Evolutionary conservation across 2,888 invertebrate species (phyloP).

Genomic region (Sceliomorpha sp.): DNA sequence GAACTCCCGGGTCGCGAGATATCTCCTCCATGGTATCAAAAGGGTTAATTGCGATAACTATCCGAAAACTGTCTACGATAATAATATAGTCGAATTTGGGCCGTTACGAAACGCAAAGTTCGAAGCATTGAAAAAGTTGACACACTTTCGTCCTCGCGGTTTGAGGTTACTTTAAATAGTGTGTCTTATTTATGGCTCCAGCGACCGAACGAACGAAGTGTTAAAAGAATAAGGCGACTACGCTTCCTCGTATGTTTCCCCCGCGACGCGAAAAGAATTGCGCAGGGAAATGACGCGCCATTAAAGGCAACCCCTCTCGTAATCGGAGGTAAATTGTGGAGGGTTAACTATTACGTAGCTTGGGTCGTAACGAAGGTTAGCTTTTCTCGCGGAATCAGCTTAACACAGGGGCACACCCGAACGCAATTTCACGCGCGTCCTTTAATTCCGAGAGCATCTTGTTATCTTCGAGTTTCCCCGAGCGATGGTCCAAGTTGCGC

Average conservation of each 20-base stretch:
- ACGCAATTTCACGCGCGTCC: conserved; percentile 36
- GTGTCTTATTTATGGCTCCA: no score
- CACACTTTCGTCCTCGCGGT: no score
- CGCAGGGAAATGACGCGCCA: conserved; percentile 25
- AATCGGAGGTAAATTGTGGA: conserved; percentile 27
- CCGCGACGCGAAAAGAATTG: conserved; percentile 8
- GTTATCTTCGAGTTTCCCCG: conserved; percentile 39
- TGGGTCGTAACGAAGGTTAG: conserved; percentile 28
- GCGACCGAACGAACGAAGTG: no score
- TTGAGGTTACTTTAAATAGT: no score
- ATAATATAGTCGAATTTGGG: no score
- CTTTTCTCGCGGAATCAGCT: conserved; percentile 27
- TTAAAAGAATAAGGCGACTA: conserved; percentile 8
- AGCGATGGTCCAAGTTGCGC: conserved; percentile 35
- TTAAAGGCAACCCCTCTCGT: conserved; percentile 30
- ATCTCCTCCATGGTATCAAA: no score
- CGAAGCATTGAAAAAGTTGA: no score
- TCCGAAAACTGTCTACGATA: no score
- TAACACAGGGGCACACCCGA: conserved; percentile 2
- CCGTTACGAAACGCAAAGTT: no score
- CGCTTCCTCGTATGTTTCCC: not conserved
- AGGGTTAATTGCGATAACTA: no score
- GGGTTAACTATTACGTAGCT: conserved; percentile 34
- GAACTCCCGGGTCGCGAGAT: no score
- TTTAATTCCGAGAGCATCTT: conserved; percentile 43